Conservation (phyloP, 2,113 vertebrate species). For the Pogona vitticeps region DNA sequence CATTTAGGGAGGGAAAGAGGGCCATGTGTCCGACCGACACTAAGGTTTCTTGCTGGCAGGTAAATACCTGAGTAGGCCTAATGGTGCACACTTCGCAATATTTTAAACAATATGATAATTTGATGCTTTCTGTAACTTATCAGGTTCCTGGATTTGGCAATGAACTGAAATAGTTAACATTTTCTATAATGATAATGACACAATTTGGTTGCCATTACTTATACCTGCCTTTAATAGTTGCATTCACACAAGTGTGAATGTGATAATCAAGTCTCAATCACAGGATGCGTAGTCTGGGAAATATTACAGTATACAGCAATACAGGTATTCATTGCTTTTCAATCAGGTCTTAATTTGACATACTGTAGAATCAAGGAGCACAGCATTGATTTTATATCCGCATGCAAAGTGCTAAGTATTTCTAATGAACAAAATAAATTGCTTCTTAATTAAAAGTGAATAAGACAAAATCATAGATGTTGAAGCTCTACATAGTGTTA, state of each 20-base stretch:
- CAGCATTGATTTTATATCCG: constrained; percentile 75
- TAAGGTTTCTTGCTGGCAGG: neutral
- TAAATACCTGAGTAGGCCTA: neutral
- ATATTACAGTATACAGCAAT: constrained; percentile 77
- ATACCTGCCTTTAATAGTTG: constrained; percentile 79
- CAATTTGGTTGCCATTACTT: constrained; percentile 77
- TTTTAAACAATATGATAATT: neutral
- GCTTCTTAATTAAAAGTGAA: constrained; percentile 80
- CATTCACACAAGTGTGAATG: constrained; percentile 77
- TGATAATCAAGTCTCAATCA: constrained; percentile 85
- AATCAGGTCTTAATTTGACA: constrained; percentile 81
- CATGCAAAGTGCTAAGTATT: constrained; percentile 77
- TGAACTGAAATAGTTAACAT: constrained; percentile 80
- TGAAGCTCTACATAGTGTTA: constrained; percentile 65
- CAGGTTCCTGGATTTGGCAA: constrained; percentile 71
- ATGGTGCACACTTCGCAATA: neutral
- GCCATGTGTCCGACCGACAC: neutral
- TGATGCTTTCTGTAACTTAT: constrained; percentile 48
- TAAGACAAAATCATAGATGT: constrained; percentile 73
- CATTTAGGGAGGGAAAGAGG: no score
- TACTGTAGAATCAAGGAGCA: constrained; percentile 70
- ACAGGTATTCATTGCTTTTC: constrained; percentile 76
- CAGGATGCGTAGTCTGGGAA: constrained; percentile 78
- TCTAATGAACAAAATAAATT: constrained; percentile 73
- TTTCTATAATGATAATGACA: constrained; percentile 81